Evolutionary conservation across 2,888 invertebrate species (phyloP).

Genomic region (Melitaea athalia): DNA sequence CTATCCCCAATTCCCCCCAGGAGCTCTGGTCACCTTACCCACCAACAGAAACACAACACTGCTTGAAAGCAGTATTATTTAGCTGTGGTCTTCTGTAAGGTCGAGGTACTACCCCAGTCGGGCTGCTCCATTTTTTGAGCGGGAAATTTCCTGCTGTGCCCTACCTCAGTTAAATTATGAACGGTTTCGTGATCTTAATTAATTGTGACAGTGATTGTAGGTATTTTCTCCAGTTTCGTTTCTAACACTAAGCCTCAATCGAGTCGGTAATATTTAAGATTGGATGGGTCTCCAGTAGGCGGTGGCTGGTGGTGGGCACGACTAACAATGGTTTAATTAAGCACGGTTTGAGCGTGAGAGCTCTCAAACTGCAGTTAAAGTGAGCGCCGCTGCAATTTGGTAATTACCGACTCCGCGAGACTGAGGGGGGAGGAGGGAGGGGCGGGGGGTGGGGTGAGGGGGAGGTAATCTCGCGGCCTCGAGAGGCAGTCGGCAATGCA

Average conservation of each 20-base stretch:
- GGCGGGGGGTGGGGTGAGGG: constrained; percentile 25
- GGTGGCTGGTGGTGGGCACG: constrained; percentile 23
- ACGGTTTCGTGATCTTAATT: neutral
- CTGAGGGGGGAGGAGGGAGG: constrained; percentile 20
- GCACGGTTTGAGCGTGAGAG: constrained; percentile 51
- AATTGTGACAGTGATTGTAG: neutral
- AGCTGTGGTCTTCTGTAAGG: too few relatives aligned
- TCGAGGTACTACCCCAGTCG: too few relatives aligned
- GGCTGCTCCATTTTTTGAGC: too few relatives aligned
- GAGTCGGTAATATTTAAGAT: constrained; percentile 8
- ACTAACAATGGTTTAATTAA: constrained; percentile 61
- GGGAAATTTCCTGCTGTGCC: too few relatives aligned
- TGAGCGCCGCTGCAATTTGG: constrained; percentile 54
- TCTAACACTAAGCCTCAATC: constrained; percentile 1
- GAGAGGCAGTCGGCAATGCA: constrained; percentile 42
- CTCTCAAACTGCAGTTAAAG: constrained; percentile 50
- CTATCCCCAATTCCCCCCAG: too few relatives aligned
- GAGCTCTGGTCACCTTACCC: too few relatives aligned
- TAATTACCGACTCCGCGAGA: constrained; percentile 48
- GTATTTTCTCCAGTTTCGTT: neutral
- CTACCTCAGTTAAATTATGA: too few relatives aligned
- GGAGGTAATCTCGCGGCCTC: constrained; percentile 46
- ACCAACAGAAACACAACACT: too few relatives aligned
- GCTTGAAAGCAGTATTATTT: too few relatives aligned
- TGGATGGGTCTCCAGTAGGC: neutral